These are phyloP conservation scores for Megaptera novaeangliae DNA, from an alignment of 2,113 vertebrate genomes.

Conservation along the genomic window DNA sequence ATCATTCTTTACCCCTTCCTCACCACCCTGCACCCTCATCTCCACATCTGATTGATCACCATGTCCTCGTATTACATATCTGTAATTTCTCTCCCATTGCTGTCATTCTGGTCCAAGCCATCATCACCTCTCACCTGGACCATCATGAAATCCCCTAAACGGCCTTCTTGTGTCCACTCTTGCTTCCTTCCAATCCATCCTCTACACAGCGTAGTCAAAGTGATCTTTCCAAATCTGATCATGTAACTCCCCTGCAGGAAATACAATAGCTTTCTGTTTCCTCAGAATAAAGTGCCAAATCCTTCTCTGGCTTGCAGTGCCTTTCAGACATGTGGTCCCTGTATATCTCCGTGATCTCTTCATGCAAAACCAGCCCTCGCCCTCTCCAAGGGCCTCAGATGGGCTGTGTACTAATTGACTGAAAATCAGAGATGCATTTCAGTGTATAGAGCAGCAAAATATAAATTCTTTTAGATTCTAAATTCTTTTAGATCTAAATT, in stretches of 20 bases:
- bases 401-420: background rate
- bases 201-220: background rate
- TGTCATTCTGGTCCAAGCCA: background rate
- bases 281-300: background rate
- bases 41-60: background rate
- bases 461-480: too few relatives aligned
- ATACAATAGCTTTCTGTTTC: background rate
- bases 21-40: fast-evolving
- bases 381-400: background rate
- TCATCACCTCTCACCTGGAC: background rate
- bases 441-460: background rate
- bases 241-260: background rate
- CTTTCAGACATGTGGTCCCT: background rate
- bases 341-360: background rate
- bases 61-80: background rate
- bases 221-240: background rate
- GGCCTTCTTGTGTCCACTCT: background rate
- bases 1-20: background rate
- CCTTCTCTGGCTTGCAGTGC: background rate
- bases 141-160: background rate
- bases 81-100: background rate
- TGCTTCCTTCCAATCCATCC: background rate
- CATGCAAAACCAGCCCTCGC: background rate
- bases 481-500: too few relatives aligned
- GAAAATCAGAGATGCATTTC: background rate